Base-by-base conservation (phyloP, 2,113 vertebrate genomes). In the Rallus limicola region DNA sequence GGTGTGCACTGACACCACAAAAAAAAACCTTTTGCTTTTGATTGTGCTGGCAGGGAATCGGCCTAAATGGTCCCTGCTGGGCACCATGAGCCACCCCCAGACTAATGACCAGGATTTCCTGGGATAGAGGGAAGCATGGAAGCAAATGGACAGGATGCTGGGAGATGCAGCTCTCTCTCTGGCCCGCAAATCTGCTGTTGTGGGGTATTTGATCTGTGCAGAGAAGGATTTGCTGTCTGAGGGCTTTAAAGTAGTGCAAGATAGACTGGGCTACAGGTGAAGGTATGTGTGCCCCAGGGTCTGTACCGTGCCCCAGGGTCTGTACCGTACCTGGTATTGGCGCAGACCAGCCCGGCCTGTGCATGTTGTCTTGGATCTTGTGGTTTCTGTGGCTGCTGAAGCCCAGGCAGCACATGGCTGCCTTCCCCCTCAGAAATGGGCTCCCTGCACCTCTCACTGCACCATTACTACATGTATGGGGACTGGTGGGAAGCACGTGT, bases 391-490 rank as follows among this genome's bases (percentile, higher is more conserved):
- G 38, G 53, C 42, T 79, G 63, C 16, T 5, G 2, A 62, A 25
- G 63, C 58, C 29, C 2, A 2, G 28, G 55, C 46, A 23, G 26
- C 0, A 10, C 18, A 33, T 8, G 52, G 62, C 18, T 23, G n/a
- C 21, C 76, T 75, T 31, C 9, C 16, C 34, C 48, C 38, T 46
- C 76, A 33, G 25, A 17, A 36, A 28, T 10, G 29, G 58, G 40
- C 38, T 23, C 14, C 8, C 17, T 33, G 5, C 9, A 1, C 20
- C 40, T 25, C 52, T 24, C 46, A 19, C 63, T 18, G 3, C 16
- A 12, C n/a, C 4, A 2, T 10, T 34, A 13, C 52, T 3, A 5
- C 18, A 15, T 1, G 5, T 46, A 11, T 5, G 8, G 64, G 50
- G 78, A 23, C 34, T 17, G 78, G 6, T 23, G 44, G 16, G 44